These are phyloP conservation scores for Geopemphigus sp. DNA, from an alignment of 1,140 invertebrate genomes.

Conservation along the genomic window DNA sequence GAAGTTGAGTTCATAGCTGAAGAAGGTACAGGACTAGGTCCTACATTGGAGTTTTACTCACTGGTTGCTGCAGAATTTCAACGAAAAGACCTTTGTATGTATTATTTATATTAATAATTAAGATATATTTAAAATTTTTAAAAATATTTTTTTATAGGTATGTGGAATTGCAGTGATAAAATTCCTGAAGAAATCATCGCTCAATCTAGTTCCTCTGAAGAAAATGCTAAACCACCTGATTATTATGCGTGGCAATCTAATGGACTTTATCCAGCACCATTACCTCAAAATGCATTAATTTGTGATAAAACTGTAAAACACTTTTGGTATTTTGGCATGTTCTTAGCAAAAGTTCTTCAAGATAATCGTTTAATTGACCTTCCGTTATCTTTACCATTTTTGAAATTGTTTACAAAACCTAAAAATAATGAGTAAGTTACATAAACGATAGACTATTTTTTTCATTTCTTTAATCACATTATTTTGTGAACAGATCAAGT, in stretches of 20 bases:
- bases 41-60: conserved; percentile 97
- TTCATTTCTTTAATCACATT: neutral
- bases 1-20: conserved; percentile 96
- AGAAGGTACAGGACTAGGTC: conserved; percentile 97
- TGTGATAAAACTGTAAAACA: conserved; percentile 78
- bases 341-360: conserved; percentile 95
- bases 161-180: conserved; percentile 93
- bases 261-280: conserved; percentile 92
- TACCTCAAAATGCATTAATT: conserved; percentile 75
- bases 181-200: neutral
- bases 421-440: conserved; percentile 43
- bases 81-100: conserved; percentile 71
- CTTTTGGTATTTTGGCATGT: conserved; percentile 91
- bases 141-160: conserved; percentile 54
- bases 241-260: conserved; percentile 84
- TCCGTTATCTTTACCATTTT: conserved; percentile 89
- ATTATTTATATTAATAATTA: neutral
- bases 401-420: conserved; percentile 74
- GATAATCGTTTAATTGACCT: conserved; percentile 95
- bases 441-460: neutral
- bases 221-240: conserved; percentile 73
- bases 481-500: conserved; percentile 53
- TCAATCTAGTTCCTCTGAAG: conserved; percentile 56
- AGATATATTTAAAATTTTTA: conserved; percentile 5
- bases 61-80: conserved; percentile 94